Base-by-base conservation (phyloP, 92 coral and sea anemone genomes). In the Umimayanthus kanabou region DNA sequence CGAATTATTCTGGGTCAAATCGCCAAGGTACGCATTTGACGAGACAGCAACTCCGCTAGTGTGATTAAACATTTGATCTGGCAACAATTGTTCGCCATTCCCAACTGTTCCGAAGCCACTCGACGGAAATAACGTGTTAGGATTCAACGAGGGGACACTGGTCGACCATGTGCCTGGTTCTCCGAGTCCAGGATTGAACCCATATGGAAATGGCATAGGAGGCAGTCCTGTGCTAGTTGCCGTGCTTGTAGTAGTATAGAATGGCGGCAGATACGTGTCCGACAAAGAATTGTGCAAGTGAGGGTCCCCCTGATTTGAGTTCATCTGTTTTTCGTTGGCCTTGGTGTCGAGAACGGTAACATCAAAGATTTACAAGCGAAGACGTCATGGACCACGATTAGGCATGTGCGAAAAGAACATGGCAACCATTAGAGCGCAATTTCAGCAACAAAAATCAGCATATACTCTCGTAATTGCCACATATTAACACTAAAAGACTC, bases 141-240 rank as follows among this genome's bases (percentile, higher is more conserved):
- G 96, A 84, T 91, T 94, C 22, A 94, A 91, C 73, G 95, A 88
- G 39, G 98, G 95, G 71, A 91, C 91, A 25, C 89, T 88, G 28
- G 99, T 90, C 3, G 99, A 97, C 99, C 99, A 97, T 88, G 99
- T 95, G 89, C 94, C 98, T 3, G 87, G 87, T 39, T 97, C 99
- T 69, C 95, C 93, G 14, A 97, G 96, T 23, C 98, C 98, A 7
- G 92, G 92, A 75, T 98, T 93, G 85, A 93, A 95, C 81, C 96
- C 89, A 67, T 97, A 97, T 1, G 98, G 97, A 90, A 97, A 97
- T 20, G 98, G 98, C 99, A 97, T 97, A 9, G 99, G 92, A 30
- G 99, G 99, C 39, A 97, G 85, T 88, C 96, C 98, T 26, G 99
- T 94, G 86, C 88, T 97, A 10, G 98, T 93, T 71, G 93, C 93